Evolutionary conservation across 2,113 vertebrate genomes (phyloP), one percentile per base, ranked within the genome.

Genomic region (Chloroceryle aenea): DNA sequence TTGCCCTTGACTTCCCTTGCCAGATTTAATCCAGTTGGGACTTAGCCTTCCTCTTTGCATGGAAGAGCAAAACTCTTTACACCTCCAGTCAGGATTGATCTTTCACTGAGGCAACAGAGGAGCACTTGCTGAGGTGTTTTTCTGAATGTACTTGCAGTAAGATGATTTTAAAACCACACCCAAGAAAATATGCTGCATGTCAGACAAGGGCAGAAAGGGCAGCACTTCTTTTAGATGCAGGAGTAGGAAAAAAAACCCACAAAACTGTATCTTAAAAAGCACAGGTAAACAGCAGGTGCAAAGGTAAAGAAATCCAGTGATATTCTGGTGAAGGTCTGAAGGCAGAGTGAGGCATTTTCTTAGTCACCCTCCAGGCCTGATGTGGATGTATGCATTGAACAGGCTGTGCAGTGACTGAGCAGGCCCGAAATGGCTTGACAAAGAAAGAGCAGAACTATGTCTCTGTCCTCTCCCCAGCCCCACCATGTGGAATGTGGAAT

Each of bases 241-340:
- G 14, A 72, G 15, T n/a, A 36, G 86, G 4, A 50, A 73, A 93
- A 12, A 5, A 29, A 36, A 19, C 0, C 1, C 20, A 34, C 47
- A 64, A 19, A 62, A 20, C 36, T 26, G 55, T 16, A 62, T 17
- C 59, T 71, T 66, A 14, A 76, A 73, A 77, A 71, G 16, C 20
- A 47, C 16, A 69, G 8, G 15, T 5, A 86, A 89, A 62, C 3
- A 56, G 63, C 63, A 77, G 59, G 47, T 40, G 74, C 34, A 81
- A 91, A 77, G 53, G 38, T 30, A 66, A 94, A 93, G 40, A 74
- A 71, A 94, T 62, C 55, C 36, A 58, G 48, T 45, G 40, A 40
- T 66, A n/a, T 7, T 55, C 42, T 93, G 81, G 55, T 66, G 55
- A 62, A 77, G 43, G 80, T 52, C 0, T 85, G 68, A 87, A 77